These are phyloP conservation scores for Aegotheles bennettii DNA, from an alignment of 2,113 vertebrate species.

Conservation along the genomic window DNA sequence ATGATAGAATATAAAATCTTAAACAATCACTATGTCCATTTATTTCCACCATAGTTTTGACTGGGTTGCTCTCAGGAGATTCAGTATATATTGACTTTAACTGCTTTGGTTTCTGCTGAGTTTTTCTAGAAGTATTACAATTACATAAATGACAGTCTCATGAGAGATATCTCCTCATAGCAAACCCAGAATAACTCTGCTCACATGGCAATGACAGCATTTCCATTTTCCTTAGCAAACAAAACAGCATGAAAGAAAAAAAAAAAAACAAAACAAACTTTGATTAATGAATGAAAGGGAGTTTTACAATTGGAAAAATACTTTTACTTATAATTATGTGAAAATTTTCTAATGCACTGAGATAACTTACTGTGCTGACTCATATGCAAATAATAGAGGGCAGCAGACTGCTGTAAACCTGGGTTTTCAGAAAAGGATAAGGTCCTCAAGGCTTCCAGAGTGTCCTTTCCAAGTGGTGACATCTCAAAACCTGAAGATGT, in stretches of 20 bases:
- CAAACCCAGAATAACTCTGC: not conserved
- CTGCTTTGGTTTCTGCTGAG: not conserved
- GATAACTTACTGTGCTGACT: constrained; percentile 77
- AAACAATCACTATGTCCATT: not conserved
- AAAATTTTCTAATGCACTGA: not conserved
- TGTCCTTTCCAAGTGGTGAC: constrained; percentile 53
- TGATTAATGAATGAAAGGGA: not conserved
- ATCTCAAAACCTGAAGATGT: constrained; percentile 58
- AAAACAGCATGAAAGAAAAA: not conserved
- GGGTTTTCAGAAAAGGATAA: constrained; percentile 74
- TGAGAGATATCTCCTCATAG: not conserved
- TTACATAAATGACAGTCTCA: not conserved
- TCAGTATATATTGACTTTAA: not conserved
- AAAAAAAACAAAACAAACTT: not conserved
- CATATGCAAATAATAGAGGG: constrained; percentile 76
- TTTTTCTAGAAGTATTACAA: not conserved
- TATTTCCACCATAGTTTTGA: not conserved
- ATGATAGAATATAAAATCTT: not conserved
- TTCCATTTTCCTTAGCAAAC: not conserved
- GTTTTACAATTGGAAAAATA: not conserved
- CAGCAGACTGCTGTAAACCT: constrained; percentile 75
- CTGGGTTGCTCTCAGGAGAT: not conserved
- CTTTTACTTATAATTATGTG: not conserved
- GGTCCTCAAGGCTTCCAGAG: constrained; percentile 68
- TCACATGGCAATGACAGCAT: not conserved